These are phyloP conservation scores for Polydrusus pterygomalis DNA, from an alignment of 2,888 invertebrate species.

Conservation along the genomic window DNA sequence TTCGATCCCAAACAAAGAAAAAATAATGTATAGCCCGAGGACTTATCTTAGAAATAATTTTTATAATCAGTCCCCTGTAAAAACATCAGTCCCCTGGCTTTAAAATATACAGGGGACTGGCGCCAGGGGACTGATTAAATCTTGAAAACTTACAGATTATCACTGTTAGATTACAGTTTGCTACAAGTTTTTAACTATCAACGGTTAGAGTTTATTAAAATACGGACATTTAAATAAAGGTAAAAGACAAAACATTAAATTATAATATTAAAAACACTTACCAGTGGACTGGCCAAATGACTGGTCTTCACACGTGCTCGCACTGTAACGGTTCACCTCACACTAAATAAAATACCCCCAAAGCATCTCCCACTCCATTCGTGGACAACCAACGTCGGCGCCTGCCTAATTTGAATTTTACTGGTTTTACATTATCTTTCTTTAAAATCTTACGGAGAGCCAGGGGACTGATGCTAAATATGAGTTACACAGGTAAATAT, in stretches of 20 bases:
- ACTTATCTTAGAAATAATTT: background rate
- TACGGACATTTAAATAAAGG: background rate
- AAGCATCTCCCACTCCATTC: background rate
- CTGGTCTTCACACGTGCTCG: background rate
- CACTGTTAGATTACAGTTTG: no score
- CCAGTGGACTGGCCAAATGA: background rate
- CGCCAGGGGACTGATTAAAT: background rate
- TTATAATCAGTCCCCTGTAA: no score
- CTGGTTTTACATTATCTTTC: background rate
- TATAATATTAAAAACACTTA: constrained; percentile 2
- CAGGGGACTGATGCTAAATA: background rate
- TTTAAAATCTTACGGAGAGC: background rate
- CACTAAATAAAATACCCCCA: background rate
- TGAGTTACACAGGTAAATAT: no score
- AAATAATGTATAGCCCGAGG: background rate
- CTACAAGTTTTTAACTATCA: no score
- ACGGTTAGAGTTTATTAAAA: background rate
- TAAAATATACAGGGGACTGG: background rate
- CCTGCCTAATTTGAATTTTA: background rate
- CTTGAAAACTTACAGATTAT: no score
- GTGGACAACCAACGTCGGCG: background rate
- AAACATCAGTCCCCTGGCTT: background rate
- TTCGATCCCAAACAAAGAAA: background rate
- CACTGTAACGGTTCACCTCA: background rate
- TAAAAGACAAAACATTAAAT: background rate